Percentiles rank a stretch among this genome's conserved stretches.
Evolutionary conservation across 2,797 vertebrate genomes (phyloP).

Genomic region (Poecilia gillii): DNA sequence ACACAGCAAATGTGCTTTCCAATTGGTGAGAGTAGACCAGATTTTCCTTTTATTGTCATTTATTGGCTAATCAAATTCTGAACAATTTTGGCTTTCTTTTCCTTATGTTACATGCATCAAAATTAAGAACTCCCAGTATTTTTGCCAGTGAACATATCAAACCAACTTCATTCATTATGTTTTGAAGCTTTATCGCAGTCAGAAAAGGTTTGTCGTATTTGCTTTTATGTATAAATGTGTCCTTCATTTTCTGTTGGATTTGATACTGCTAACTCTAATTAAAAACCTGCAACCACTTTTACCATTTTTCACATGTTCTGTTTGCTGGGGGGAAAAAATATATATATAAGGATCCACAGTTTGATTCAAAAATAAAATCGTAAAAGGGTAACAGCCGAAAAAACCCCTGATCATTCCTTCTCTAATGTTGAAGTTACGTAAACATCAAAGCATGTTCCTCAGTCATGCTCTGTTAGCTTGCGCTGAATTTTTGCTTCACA

Average conservation of each 20-base stretch:
- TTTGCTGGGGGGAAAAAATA: background rate
- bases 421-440: background rate
- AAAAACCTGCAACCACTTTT: too few relatives aligned
- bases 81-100: background rate
- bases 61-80: background rate
- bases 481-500: slow-evolving; percentile 1
- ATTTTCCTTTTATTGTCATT: background rate
- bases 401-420: background rate
- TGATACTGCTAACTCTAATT: background rate
- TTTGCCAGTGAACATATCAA: background rate
- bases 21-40: background rate
- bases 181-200: background rate
- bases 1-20: background rate
- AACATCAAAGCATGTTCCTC: background rate
- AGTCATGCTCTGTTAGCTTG: background rate
- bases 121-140: background rate
- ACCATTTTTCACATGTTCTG: background rate
- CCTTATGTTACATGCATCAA: background rate
- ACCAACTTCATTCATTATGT: background rate
- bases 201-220: background rate
- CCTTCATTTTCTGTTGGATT: background rate
- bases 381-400: background rate
- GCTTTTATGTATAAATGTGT: background rate
- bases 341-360: background rate
- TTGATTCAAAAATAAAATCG: background rate